Base-by-base conservation (phyloP, 2,888 invertebrate species). In the Morpho deidamia region DNA sequence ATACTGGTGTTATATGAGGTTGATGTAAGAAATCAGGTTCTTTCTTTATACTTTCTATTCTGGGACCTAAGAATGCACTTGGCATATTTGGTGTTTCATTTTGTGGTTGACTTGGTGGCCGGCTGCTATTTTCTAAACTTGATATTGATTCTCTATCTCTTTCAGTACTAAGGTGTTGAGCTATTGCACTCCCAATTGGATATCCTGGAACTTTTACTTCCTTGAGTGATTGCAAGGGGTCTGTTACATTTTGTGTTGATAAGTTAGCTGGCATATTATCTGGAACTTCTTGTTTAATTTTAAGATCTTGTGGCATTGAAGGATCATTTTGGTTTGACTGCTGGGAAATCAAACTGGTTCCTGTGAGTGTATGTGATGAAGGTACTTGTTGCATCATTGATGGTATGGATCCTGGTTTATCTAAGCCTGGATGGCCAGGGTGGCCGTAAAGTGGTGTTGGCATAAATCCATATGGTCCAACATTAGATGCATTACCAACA, bases 151-250 rank as follows among this genome's bases (percentile, higher is more conserved):
- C 87, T 64, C 88, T 78, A 53, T 90, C 90, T 63, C 91, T 83
- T 66, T 89, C 90, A 40, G 85, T 87, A 64, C 74, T 86, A 61
- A 87, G 73, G 71, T 90, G 86, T 65, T 87, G 87, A 51, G 87
- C 83, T 68, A 88, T 87, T 32, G 88, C 81, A 77, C 86, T 87
- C 59, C 91, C 91, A 43, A 92, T 90, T 55, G 93, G 92, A 71
- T 92, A 93, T 37, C 94, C 94, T 39, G 94, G 94, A 8, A 95
- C 94, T 89, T 95, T 95, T 0, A 95, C 95, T 76, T 95, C 95
- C 72, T 95, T 94, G 8, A 95, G 81, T 63, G 94, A 94, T 70
- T 95, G 95, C 60, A 95, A 74, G 3, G 95, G 95, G 85, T 95
- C 95, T 32, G 91, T 78, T 51, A 87, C 83, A 54, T 83, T 80